A percentile compares a stretch with the other conserved stretches of the same genome.
Conservation (phyloP, 2,113 vertebrate species). For the Aix galericulata region DNA sequence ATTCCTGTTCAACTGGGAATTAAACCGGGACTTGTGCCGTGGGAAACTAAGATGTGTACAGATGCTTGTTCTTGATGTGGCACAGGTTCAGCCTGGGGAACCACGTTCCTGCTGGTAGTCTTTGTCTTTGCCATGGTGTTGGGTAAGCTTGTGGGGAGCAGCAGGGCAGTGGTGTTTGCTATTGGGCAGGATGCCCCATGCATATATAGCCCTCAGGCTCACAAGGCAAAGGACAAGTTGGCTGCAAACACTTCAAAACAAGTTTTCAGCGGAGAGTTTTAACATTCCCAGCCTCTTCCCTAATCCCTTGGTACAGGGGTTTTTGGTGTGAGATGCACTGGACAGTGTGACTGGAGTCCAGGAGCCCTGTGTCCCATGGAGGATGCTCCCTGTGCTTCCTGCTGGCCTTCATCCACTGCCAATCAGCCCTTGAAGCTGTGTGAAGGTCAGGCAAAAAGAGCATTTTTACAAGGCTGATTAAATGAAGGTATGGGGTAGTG, state of each 20-base stretch:
- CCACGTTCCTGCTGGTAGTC: neutral
- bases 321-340: neutral
- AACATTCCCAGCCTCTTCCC: neutral
- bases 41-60: neutral
- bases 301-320: conserved; percentile 40
- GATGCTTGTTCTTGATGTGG: neutral
- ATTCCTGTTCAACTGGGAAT: neutral
- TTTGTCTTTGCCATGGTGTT: neutral
- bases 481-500: neutral
- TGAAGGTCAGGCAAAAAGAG: neutral
- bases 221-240: neutral
- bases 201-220: fast-evolving
- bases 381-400: neutral
- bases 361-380: fast-evolving
- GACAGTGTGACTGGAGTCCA: neutral
- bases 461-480: neutral
- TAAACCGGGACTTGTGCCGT: neutral
- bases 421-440: neutral
- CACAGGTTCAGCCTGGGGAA: fast-evolving
- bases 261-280: neutral
- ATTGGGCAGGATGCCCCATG: fast-evolving
- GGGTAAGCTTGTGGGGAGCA: neutral
- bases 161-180: neutral
- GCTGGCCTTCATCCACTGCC: neutral
- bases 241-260: conserved; percentile 10